These are phyloP conservation scores for Manduca sexta DNA, from an alignment of 1,140 invertebrate species.

Conservation along the genomic window DNA sequence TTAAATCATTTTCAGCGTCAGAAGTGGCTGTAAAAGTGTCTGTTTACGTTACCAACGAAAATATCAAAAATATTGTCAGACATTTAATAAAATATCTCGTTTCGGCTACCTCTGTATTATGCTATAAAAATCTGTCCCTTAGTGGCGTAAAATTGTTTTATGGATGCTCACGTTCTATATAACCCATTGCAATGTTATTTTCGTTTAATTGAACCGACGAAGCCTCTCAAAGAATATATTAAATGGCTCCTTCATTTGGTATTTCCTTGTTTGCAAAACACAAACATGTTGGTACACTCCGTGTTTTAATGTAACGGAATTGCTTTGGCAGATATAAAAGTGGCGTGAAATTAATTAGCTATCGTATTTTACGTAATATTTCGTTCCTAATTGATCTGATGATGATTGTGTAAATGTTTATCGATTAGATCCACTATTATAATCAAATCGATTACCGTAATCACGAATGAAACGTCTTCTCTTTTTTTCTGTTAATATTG, in stretches of 20 bases:
- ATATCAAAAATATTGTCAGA: constrained; percentile 3
- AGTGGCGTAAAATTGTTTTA: constrained; percentile 31
- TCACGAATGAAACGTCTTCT: no score
- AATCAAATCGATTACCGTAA: no score
- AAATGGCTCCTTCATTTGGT: neutral
- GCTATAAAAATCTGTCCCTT: constrained; percentile 25
- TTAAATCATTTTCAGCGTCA: neutral
- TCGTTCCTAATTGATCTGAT: no score
- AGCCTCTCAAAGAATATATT: no score
- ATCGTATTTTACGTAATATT: no score
- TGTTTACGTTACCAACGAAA: neutral
- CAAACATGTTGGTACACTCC: no score
- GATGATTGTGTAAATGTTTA: no score
- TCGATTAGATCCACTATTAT: no score
- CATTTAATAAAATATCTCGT: neutral
- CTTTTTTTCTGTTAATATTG: no score
- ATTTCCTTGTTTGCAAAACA: neutral
- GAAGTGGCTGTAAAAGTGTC: neutral
- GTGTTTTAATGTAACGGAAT: no score
- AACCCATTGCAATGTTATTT: neutral
- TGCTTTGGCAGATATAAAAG: no score
- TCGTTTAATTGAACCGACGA: neutral
- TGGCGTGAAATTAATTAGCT: no score
- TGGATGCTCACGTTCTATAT: constrained; percentile 10
- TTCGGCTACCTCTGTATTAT: constrained; percentile 1